phyloP scores from a whole-genome alignment of 2,888 invertebrate species.

The Fragum sueziense region DNA sequence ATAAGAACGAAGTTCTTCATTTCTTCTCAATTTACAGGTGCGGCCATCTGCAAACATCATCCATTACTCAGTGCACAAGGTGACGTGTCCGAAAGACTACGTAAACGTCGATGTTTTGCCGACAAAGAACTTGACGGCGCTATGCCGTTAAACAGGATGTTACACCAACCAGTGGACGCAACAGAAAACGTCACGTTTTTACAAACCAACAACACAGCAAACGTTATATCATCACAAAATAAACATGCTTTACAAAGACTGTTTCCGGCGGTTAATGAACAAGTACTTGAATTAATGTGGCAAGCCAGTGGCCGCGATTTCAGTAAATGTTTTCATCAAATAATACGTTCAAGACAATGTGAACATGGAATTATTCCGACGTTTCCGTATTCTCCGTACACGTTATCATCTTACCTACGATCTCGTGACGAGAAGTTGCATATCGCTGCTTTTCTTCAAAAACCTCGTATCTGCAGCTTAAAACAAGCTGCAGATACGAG shows the following conservation, averaged over 20 bases:
- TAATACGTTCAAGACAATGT: neutral
- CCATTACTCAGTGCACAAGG: no score
- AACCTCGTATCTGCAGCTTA: no score
- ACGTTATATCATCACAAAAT: neutral
- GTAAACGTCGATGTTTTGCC: constrained; percentile 84
- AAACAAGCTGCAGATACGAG: no score
- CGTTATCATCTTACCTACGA: neutral
- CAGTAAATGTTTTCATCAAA: constrained; percentile 70
- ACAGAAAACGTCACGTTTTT: neutral
- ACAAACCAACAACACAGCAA: no score
- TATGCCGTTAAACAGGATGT: constrained; percentile 30
- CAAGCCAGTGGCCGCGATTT: constrained; percentile 75
- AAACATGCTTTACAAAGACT: constrained; percentile 54
- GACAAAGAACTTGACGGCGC: constrained; percentile 83
- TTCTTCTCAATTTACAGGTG: no score
- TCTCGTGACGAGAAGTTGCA: neutral
- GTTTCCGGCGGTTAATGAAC: constrained; percentile 73
- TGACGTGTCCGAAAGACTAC: constrained; percentile 83
- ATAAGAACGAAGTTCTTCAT: no score
- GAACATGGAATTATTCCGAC: neutral
- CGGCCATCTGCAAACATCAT: no score
- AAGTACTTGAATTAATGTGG: constrained; percentile 74
- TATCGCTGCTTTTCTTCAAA: no score
- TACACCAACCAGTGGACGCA: neutral
- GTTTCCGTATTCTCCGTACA: neutral